A percentile compares a stretch with the other conserved stretches of the same genome.
phyloP scores from a whole-genome alignment of 2,888 invertebrate genomes.

The Lycaena phlaeas region DNA sequence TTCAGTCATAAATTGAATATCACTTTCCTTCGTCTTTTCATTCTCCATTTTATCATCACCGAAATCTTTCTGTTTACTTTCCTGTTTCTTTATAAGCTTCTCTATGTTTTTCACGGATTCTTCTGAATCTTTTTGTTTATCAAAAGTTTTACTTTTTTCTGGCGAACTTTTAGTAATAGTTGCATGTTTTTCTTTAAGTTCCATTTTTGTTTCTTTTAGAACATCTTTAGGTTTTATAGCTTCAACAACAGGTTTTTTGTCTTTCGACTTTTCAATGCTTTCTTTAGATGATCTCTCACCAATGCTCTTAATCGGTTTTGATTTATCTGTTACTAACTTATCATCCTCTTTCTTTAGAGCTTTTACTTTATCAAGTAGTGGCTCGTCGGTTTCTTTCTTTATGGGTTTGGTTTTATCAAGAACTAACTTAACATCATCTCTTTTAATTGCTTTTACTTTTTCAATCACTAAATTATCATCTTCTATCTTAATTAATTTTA shows the following conservation, averaged over 20 bases:
- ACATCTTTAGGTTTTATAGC: not conserved
- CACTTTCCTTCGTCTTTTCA: slow-evolving; percentile 23
- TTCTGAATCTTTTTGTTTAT: not conserved
- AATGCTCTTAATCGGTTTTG: slow-evolving; percentile 7
- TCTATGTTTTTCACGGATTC: not conserved
- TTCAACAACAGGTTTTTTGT: slow-evolving; percentile 10
- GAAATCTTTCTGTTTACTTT: slow-evolving; percentile 5
- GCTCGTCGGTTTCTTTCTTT: no score
- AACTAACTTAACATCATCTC: slow-evolving; percentile 10
- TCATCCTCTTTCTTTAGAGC: slow-evolving; percentile 9
- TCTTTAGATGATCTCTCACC: slow-evolving; percentile 5
- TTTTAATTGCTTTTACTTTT: slow-evolving; percentile 8
- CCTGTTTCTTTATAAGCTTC: not conserved
- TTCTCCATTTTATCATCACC: slow-evolving; percentile 10
- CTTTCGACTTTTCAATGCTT: slow-evolving; percentile 4
- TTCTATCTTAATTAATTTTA: slow-evolving; percentile 11
- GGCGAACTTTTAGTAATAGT: not conserved
- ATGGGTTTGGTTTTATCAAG: slow-evolving; percentile 9
- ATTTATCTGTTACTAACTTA: no score
- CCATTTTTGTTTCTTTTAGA: not conserved
- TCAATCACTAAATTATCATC: slow-evolving; percentile 12
- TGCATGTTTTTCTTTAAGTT: not conserved
- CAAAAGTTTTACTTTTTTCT: not conserved
- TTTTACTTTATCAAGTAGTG: slow-evolving; percentile 14
- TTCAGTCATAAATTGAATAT: slow-evolving; percentile 33